Evolutionary conservation across 2,113 vertebrate species (phyloP).

Genomic region (Paracanthobrama guichenoti): DNA sequence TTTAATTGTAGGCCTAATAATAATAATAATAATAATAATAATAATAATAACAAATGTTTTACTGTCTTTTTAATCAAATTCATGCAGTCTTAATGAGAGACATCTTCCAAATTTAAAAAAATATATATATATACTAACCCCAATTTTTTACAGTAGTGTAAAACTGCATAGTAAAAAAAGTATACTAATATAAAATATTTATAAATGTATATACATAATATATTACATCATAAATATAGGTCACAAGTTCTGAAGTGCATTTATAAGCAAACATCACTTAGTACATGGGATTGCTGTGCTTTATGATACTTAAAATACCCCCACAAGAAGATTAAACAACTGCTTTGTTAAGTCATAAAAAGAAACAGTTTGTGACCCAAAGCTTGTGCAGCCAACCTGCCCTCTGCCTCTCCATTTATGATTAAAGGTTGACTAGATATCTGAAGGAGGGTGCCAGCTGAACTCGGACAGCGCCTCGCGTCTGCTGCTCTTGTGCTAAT

Average conservation of each 20-base stretch:
- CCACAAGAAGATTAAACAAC: slow-evolving; percentile 38
- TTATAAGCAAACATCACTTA: not conserved
- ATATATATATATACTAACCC: not conserved
- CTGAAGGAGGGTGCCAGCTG: slow-evolving; percentile 60
- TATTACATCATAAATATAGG: not conserved
- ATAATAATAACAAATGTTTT: too few species aligned
- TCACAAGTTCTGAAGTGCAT: not conserved
- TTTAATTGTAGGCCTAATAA: too few species aligned
- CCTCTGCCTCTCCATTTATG: slow-evolving; percentile 52
- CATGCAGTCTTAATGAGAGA: not conserved
- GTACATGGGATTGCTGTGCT: not conserved
- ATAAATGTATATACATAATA: not conserved
- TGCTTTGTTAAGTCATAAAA: slow-evolving; percentile 40
- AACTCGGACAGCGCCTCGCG: slow-evolving; percentile 61
- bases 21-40: too few species aligned
- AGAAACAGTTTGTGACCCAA: slow-evolving; percentile 38
- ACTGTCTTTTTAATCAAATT: too few species aligned
- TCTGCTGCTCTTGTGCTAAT: slow-evolving; percentile 67
- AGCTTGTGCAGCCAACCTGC: slow-evolving; percentile 56
- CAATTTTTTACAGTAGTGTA: not conserved
- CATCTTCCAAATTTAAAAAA: not conserved
- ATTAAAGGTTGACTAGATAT: slow-evolving; percentile 72
- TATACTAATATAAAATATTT: not conserved
- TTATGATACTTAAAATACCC: not conserved
- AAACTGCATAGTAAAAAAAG: not conserved